phyloP scores from a whole-genome alignment of 2,888 invertebrate genomes.

The Hydropsyche betteni region DNA sequence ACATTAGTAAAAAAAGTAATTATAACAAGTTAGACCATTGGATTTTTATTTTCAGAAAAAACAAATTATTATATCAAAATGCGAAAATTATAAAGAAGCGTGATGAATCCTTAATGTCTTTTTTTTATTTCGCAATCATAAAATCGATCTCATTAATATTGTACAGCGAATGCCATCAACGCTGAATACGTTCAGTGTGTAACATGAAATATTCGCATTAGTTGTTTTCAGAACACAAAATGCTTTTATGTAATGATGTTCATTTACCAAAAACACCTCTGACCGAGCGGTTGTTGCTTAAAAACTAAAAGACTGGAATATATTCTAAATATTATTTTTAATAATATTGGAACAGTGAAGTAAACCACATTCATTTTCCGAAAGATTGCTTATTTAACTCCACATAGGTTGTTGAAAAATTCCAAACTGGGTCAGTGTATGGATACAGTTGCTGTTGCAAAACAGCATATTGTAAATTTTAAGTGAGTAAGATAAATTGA shows the following conservation, averaged over 20 bases:
- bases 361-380: too few relatives aligned
- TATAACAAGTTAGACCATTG: too few relatives aligned
- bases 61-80: background rate
- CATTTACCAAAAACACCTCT: conserved; percentile 30
- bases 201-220: conserved; percentile 35
- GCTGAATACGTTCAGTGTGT: background rate
- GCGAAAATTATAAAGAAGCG: background rate
- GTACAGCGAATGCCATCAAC: background rate
- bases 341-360: too few relatives aligned
- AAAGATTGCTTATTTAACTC: too few relatives aligned
- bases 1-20: too few relatives aligned
- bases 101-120: conserved; percentile 5
- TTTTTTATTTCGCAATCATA: conserved; percentile 11
- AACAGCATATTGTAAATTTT: conserved; percentile 38
- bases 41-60: too few relatives aligned
- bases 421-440: conserved; percentile 59
- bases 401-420: background rate
- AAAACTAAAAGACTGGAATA: background rate
- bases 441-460: conserved; percentile 57
- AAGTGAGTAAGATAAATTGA: conserved; percentile 34
- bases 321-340: background rate
- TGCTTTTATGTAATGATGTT: background rate
- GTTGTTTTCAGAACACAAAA: background rate
- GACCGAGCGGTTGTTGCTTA: background rate
- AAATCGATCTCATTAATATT: conserved; percentile 23